A percentile compares a stretch with the other conserved stretches of the same genome.
Evolutionary conservation across 2,797 vertebrate species (phyloP).

Genomic region (Cetoscarus ocellatus): DNA sequence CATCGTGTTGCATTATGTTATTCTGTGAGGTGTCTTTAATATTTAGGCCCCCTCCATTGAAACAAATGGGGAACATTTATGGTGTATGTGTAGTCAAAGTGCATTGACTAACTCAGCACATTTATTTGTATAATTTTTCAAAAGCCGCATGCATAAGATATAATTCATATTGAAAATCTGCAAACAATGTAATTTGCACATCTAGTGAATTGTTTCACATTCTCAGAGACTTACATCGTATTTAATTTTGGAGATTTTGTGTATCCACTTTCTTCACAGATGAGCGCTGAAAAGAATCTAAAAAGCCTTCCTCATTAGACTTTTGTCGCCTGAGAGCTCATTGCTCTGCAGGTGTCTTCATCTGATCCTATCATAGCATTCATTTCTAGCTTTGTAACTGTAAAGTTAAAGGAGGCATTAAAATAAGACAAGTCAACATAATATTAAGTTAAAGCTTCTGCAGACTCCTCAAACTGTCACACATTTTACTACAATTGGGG

Average conservation of each 20-base stretch:
- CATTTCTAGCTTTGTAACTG: constrained; percentile 27
- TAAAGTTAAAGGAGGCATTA: constrained; percentile 29
- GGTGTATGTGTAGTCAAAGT: not conserved
- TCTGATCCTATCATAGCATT: not conserved
- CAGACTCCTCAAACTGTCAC: constrained; percentile 11
- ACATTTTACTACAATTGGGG: too few relatives aligned
- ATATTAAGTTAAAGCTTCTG: constrained; percentile 16
- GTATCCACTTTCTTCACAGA: not conserved
- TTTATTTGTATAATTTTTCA: not conserved
- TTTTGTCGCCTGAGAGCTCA: too few relatives aligned
- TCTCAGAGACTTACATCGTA: not conserved
- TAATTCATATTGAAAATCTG: not conserved
- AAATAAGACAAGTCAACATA: constrained; percentile 26
- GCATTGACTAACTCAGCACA: not conserved
- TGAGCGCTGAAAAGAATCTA: constrained; percentile 12
- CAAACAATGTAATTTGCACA: not conserved
- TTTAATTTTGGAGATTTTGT: not conserved
- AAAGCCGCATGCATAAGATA: not conserved
- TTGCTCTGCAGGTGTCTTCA: too few relatives aligned
- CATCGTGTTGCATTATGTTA: not conserved
- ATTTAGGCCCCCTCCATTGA: not conserved
- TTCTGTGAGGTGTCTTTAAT: not conserved
- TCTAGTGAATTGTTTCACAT: not conserved
- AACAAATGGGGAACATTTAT: not conserved
- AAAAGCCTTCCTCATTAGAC: constrained; percentile 17